Evolutionary conservation across 1,140 invertebrate genomes (phyloP).

Genomic region (Cydia pomonella): DNA sequence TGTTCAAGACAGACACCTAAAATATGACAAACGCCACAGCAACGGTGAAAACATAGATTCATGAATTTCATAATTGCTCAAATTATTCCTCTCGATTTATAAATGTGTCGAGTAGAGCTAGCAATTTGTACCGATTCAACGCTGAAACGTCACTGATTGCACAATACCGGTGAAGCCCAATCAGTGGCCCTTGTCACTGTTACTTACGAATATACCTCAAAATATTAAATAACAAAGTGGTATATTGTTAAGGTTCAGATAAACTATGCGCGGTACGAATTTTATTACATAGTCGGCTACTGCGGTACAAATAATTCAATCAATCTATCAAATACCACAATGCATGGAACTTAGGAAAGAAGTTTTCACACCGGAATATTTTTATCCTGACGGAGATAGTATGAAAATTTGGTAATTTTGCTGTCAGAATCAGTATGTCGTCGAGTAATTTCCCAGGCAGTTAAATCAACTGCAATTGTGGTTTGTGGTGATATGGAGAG

Average conservation of each 20-base stretch:
- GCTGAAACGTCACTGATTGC: background rate
- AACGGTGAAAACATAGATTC: background rate
- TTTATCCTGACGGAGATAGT: background rate
- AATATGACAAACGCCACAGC: too few relatives aligned
- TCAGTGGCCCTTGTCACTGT: background rate
- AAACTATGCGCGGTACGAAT: background rate
- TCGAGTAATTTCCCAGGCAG: background rate
- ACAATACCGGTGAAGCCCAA: slow-evolving; percentile 4
- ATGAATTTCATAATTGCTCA: background rate
- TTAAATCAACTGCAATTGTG: background rate
- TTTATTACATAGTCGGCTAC: background rate
- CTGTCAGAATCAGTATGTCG: background rate
- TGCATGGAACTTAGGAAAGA: too few relatives aligned
- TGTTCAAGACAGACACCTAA: too few relatives aligned
- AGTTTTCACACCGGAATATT: too few relatives aligned
- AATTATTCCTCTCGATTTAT: background rate
- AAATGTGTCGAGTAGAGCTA: background rate
- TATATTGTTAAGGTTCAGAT: background rate
- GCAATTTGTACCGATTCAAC: slow-evolving; percentile 9
- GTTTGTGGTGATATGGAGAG: background rate
- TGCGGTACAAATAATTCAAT: too few relatives aligned
- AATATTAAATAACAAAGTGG: background rate
- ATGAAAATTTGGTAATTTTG: background rate
- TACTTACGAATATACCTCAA: background rate
- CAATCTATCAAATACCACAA: too few relatives aligned